Conservation (phyloP, 2,888 invertebrate genomes). For the Dromius quadrimaculatus region DNA sequence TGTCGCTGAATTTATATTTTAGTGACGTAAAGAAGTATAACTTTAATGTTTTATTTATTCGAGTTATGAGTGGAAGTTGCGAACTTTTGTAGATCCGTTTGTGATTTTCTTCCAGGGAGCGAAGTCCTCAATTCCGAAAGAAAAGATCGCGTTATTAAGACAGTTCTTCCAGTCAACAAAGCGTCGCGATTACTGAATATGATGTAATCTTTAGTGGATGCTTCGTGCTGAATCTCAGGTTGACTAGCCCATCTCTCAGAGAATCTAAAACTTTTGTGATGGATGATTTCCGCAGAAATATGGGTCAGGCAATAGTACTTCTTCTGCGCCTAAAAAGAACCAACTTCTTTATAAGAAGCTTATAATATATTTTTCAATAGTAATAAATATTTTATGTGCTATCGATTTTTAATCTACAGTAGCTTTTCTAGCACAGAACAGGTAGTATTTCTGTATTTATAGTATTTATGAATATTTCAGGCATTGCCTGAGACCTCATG, state of each 20-base stretch:
- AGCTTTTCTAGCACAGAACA: too few species aligned
- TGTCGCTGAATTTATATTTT: too few species aligned
- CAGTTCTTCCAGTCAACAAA: constrained; percentile 19
- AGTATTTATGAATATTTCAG: too few species aligned
- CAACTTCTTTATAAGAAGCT: too few species aligned
- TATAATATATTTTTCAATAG: too few species aligned
- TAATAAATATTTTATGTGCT: too few species aligned
- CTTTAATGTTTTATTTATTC: constrained; percentile 23
- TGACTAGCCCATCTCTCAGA: constrained; percentile 9
- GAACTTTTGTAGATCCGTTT: constrained; percentile 5
- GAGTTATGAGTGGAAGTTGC: constrained; percentile 2
- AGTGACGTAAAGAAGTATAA: too few species aligned
- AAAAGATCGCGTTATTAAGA: constrained; percentile 33
- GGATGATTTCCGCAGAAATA: constrained; percentile 13
- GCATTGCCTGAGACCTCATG: too few species aligned
- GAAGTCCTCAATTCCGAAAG: background rate
- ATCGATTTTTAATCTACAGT: too few species aligned
- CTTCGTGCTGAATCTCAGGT: constrained; percentile 8
- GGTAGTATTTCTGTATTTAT: too few species aligned
- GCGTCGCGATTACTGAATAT: constrained; percentile 27
- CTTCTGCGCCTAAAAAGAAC: background rate
- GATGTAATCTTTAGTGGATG: constrained; percentile 10
- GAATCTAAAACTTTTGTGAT: constrained; percentile 33
- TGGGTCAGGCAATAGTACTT: constrained; percentile 15
- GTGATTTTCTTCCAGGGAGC: background rate